These are phyloP conservation scores for Eilema depressum DNA, from an alignment of 2,888 invertebrate genomes.

Conservation along the genomic window DNA sequence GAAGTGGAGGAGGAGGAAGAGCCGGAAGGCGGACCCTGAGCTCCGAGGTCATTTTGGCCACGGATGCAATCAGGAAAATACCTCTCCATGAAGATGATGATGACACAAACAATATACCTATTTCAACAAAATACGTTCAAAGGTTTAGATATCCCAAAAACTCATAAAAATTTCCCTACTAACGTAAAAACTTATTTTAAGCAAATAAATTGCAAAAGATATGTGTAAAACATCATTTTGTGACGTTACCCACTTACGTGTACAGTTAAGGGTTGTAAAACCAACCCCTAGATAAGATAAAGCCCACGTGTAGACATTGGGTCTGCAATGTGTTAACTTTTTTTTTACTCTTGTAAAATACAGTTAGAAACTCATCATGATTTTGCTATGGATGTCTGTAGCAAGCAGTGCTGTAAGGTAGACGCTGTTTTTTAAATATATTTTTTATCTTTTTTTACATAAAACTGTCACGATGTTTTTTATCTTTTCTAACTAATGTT, in stretches of 20 bases:
- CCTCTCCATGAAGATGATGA: no score
- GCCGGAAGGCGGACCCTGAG: no score
- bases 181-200: conserved; percentile 10
- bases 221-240: conserved; percentile 39
- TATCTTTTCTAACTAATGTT: no score
- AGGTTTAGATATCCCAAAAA: no score
- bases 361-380: background rate
- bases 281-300: conserved; percentile 69
- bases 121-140: no score
- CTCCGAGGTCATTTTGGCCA: no score
- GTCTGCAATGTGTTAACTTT: conserved; percentile 66
- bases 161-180: background rate
- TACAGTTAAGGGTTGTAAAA: conserved; percentile 62
- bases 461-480: background rate
- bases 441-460: background rate
- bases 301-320: conserved; percentile 55
- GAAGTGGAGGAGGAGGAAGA: no score
- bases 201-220: conserved; percentile 19
- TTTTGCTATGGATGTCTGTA: background rate
- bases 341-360: conserved; percentile 40
- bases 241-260: conserved; percentile 42
- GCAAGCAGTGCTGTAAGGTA: background rate
- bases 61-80: no score
- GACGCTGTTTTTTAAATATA: background rate
- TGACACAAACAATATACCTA: no score